Base-by-base conservation (phyloP, 2,888 invertebrate genomes). In the Melanchra persicariae region DNA sequence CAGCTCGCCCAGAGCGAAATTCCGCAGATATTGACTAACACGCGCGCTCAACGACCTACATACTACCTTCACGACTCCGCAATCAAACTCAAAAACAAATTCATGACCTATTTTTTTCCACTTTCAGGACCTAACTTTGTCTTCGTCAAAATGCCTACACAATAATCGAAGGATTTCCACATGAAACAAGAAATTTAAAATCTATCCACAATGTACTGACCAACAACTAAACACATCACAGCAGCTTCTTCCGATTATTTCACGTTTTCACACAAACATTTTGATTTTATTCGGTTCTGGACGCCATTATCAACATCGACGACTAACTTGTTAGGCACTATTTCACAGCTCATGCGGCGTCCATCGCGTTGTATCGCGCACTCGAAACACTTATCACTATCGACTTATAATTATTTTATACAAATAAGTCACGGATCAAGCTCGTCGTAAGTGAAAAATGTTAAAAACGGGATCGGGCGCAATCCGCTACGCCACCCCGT, bases 301-400 rank as follows among this genome's bases (percentile, higher is more conserved):
- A 92, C 94, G 95, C 95, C 95, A 95, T 95, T 94, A 91, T 87
- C 88, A 86, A 89, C 87, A 88, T 82, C 82, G 76, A 79, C 84
- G 79, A 86, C 85, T 82, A 89, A 91, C 89, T 91, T 91, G 89
- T 91, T 88, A 91, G 83, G 80, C 87, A 88, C 87, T 81, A 88
- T 90, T 89, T 88, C 87, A 89, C 88, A 79, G 83, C 81, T 87
- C 89, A 89, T 85, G 69, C 76, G 77, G 74, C 85, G 73, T 84
- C 64, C 77, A 80, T 85, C 69, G 61, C 77, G 55, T 22, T 74
- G 52, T 45, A 65, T 77, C 58, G 52, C 62, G 51, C 78, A 84
- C 77, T 78, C 63, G 66, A 78, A 84, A 86, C 87, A 91, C 81
- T 87, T 86, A 88, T 67, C 81, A 83, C 83, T 88, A 87, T 77